Base-by-base conservation (phyloP, 2,113 vertebrate genomes). In the Pithys albifrons region DNA sequence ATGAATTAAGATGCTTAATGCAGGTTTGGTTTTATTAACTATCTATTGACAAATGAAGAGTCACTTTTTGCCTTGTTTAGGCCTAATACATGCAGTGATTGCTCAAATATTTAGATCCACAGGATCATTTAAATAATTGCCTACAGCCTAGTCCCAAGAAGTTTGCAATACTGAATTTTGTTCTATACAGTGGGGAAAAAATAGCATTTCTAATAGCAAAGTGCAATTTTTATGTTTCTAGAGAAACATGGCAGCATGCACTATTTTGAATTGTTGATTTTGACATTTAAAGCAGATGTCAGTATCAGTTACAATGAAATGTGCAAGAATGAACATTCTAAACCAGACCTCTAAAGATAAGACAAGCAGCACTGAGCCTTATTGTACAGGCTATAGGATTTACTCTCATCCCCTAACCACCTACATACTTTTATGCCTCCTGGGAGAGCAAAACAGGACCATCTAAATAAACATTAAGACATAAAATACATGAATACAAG, bases 41-140 rank as follows among this genome's bases (percentile, higher is more conserved):
- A 28, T 54, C 29, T 67, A 24, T 20, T 4, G 14, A 69, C 19
- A 94, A 69, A 84, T 43, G 22, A 93, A 80, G 55, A 83, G 72
- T 83, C 49, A 48, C 33, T 83, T 90, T 80, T 89, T 69, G 51
- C 33, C 46, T 79, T 74, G 27, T 71, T 83, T 76, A 54, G 14
- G 71, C 70, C 9, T 94, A 73, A 79, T 55, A 62, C 6, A 45
- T 24, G 7, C 46, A 66, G n/a, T 29, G 37, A 82, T 72, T 88
- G 24, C 46, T 52, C 62, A 76, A 20, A 70, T 62, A 33, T 92
- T 87, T 62, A 93, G 74, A 89, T 85, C 45, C 45, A 73, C 33
- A 15, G 39, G 28, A 49, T 79, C 66, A 95, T 92, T 96, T 94
- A 93, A 94, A 94, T 91, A 88, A 96, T 62, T 91, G 89, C 73